These are phyloP conservation scores for Acanthaster planci DNA, from an alignment of 35 echinoderm and acorn worm genomes.

Conservation along the genomic window DNA sequence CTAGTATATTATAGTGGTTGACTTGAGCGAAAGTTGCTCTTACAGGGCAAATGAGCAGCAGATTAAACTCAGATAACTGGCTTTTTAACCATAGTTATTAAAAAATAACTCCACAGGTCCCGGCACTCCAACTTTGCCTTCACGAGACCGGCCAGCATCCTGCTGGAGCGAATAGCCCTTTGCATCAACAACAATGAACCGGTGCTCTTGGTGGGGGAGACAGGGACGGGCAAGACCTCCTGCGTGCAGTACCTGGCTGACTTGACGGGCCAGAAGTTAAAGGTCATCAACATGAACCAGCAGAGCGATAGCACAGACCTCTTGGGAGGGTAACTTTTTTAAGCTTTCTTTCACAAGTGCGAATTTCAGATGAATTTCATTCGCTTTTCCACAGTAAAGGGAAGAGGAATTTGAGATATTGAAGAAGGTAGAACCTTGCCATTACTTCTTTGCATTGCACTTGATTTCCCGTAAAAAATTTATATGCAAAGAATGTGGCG, in stretches of 20 bases:
- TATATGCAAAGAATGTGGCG: too few species aligned
- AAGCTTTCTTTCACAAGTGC: too few species aligned
- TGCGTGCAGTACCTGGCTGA: slow-evolving; percentile 82
- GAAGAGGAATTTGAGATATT: too few species aligned
- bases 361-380: too few species aligned
- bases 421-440: too few species aligned
- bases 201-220: slow-evolving; percentile 87
- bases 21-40: neutral
- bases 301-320: slow-evolving; percentile 98
- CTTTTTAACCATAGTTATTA: too few species aligned
- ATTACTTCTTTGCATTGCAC: too few species aligned
- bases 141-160: slow-evolving; percentile 63
- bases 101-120: slow-evolving; percentile 10
- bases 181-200: slow-evolving; percentile 84
- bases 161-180: slow-evolving; percentile 75
- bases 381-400: too few species aligned
- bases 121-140: slow-evolving; percentile 61
- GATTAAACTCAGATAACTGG: too few species aligned
- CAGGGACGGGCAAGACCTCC: slow-evolving; percentile 93
- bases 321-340: slow-evolving; percentile 81
- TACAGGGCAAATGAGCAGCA: neutral
- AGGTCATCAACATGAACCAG: slow-evolving; percentile 99
- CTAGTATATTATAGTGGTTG: neutral
- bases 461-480: too few species aligned
- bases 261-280: slow-evolving; percentile 90